Conservation (phyloP, 1,140 invertebrate genomes). For the Anoplophora glabripennis region DNA sequence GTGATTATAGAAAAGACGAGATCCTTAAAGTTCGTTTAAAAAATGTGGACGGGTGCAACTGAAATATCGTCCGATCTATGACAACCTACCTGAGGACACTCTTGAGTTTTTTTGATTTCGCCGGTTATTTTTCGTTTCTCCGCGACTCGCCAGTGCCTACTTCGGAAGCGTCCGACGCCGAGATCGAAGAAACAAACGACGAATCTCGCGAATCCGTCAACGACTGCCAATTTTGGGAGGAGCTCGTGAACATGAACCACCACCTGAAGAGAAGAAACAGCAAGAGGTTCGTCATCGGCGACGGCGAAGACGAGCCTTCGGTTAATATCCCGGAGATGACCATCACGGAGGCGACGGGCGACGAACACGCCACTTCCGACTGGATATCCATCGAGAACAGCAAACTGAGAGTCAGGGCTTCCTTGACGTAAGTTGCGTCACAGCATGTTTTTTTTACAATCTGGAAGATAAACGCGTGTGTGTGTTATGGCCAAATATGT, state of each 20-base stretch:
- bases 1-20: too few relatives aligned
- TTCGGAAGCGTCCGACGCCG: not conserved
- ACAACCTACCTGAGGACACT: not conserved
- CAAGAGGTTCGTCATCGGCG: conserved; percentile 47
- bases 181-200: not conserved
- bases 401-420: conserved; percentile 11
- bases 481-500: too few relatives aligned
- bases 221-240: conserved; percentile 9
- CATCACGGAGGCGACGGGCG: conserved; percentile 26
- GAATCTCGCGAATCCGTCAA: not conserved
- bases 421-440: conserved; percentile 25
- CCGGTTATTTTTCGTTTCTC: not conserved
- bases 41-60: too few relatives aligned
- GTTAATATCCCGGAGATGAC: conserved; percentile 29
- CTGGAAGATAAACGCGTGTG: too few relatives aligned
- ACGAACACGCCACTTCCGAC: not conserved
- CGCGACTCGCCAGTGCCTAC: not conserved
- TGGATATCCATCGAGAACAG: not conserved
- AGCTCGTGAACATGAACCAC: conserved; percentile 16
- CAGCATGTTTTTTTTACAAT: too few relatives aligned
- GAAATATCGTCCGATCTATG: not conserved
- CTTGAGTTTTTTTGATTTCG: conserved; percentile 7
- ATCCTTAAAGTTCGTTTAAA: too few relatives aligned
- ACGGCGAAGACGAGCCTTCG: conserved; percentile 38
- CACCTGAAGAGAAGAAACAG: conserved; percentile 40